Evolutionary conservation across 1,140 invertebrate species (phyloP), one percentile per base, ranked within the genome.

Genomic region (Frieseomelitta varia): DNA sequence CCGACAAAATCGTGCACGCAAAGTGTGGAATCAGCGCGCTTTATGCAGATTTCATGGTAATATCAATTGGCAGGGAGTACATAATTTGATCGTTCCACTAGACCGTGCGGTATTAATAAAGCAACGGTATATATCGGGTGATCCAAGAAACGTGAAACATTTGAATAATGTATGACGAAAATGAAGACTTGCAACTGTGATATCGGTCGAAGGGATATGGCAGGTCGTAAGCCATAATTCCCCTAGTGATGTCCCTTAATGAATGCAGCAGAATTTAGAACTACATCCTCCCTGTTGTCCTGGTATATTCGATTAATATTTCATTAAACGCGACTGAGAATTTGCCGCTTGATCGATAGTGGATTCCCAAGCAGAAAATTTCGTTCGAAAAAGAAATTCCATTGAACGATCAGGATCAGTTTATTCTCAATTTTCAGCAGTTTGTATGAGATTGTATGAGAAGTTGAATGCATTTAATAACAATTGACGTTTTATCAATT

Each of bases 31-130:
- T 77, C 58, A 65, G 53, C 51, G 6, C 12, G 39, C 11, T 30
- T 47, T 24, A 51, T n/a, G 73, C 30, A 75, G 75, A 77, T 65
- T 27, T 51, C n/a, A 51, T 65, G 47, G 47, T 73, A 73, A 47
- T 73, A 51, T 27, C 24, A 53, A 53, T 12, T 19, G 24, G 8
- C 14, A 72, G 39, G 19, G n/a, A 1, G 24, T 21, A 27, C n/a
- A 17, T 12, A n/a, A 53, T 12, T 51, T 0, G 24, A 14, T 73
- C 4, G 15, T n/a, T n/a, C 34, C 67, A 24, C 71, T 53, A 21
- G 17, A 21, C 15, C 24, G 24, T 39, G 24, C n/a, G 21, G 39
- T 24, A 14, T 73, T 73, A n/a, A 73, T 53, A 14, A 61, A 73
- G 14, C 0, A 8, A 24, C 69, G 39, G 4, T 47, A 15, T 73